A percentile compares a stretch with the other conserved stretches of the same genome.
Conservation (phyloP, 2,797 vertebrate genomes). For the Gymnoscopelus microlampas region DNA sequence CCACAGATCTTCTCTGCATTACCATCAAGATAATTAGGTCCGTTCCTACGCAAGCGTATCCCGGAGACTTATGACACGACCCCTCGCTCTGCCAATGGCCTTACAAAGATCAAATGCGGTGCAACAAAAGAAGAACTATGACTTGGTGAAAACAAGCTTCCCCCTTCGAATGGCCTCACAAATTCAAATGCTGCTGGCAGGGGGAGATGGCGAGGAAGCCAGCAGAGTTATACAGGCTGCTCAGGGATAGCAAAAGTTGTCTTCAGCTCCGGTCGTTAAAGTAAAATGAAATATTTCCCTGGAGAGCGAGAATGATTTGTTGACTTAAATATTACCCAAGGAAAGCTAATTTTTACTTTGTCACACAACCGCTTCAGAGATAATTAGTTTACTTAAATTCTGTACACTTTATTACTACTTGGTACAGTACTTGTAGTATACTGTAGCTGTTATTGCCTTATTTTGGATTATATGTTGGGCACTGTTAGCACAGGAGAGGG, state of each 20-base stretch:
- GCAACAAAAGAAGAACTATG: constrained; percentile 53
- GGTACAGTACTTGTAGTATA: no score
- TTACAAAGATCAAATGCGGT: constrained; percentile 47
- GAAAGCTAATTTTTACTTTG: no score
- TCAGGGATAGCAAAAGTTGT: constrained; percentile 24
- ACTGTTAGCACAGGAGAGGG: no score
- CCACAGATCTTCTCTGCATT: neutral
- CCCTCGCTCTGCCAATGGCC: constrained; percentile 29
- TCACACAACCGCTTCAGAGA: no score
- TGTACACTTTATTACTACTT: no score
- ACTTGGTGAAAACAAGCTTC: constrained; percentile 56
- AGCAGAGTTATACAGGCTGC: constrained; percentile 31
- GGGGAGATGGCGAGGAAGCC: constrained; percentile 40
- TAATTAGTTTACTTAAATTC: no score
- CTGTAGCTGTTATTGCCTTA: no score
- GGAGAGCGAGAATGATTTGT: no score
- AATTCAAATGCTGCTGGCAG: constrained; percentile 56
- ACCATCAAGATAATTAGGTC: constrained; percentile 19
- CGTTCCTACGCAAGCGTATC: constrained; percentile 19
- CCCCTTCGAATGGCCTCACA: constrained; percentile 58
- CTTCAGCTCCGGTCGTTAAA: neutral
- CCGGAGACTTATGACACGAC: constrained; percentile 50
- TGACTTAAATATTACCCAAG: no score
- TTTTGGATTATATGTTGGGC: no score
- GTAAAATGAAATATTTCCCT: neutral